phyloP scores from a whole-genome alignment of 53 echinoderm and acorn worm species.

The Glandiceps talaboti region DNA sequence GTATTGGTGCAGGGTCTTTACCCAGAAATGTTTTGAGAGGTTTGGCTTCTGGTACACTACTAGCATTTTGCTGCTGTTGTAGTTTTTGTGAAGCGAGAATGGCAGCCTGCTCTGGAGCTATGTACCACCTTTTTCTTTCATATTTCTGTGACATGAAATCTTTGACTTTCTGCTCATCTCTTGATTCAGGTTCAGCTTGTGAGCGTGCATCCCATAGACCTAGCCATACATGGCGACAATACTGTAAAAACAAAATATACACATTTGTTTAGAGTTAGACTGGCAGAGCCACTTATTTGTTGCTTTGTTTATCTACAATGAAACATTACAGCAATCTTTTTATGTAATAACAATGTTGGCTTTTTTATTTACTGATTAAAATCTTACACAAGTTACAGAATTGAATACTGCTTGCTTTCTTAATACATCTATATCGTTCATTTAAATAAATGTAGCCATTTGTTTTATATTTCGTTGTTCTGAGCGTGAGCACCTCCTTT shows the following conservation, averaged over 20 bases:
- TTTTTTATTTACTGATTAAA: too few relatives aligned
- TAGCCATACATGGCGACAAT: conserved; percentile 67
- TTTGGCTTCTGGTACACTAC: conserved; percentile 56
- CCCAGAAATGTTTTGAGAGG: conserved; percentile 56
- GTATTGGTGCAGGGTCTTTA: conserved; percentile 26
- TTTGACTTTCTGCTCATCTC: conserved; percentile 79
- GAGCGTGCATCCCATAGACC: conserved; percentile 63
- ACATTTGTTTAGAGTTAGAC: too few relatives aligned
- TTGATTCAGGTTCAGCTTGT: conserved; percentile 61
- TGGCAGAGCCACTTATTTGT: too few relatives aligned
- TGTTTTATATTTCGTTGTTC: too few relatives aligned
- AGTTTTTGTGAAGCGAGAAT: conserved; percentile 24
- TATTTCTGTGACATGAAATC: conserved; percentile 95
- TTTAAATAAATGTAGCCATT: too few relatives aligned
- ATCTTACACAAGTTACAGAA: too few relatives aligned
- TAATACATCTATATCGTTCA: too few relatives aligned
- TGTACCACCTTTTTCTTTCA: conserved; percentile 88
- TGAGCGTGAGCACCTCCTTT: too few relatives aligned
- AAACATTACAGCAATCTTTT: too few relatives aligned
- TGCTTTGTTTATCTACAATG: too few relatives aligned
- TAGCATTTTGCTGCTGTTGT: conserved; percentile 2
- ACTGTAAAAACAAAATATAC: conserved; percentile 35
- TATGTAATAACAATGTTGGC: too few relatives aligned
- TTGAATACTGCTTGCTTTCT: too few relatives aligned
- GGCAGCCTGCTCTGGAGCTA: conserved; percentile 62